phyloP scores from a whole-genome alignment of 2,888 invertebrate species.

The Eledona agricola region DNA sequence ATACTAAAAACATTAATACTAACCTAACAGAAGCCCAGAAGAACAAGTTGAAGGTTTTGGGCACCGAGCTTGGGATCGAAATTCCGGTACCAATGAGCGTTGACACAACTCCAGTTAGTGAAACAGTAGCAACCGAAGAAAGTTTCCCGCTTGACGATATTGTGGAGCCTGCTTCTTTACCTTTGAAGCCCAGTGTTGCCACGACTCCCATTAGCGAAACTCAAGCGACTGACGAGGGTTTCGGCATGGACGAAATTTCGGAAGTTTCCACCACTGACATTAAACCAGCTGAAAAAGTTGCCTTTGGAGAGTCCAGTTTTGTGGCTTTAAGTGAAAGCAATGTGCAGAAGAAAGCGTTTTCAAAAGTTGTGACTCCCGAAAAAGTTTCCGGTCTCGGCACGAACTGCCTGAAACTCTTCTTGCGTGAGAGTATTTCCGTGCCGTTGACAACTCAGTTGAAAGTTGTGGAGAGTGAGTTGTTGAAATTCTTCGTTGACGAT shows the following conservation, averaged over 20 bases:
- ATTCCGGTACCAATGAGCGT: conserved; percentile 58
- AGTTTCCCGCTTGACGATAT: conserved; percentile 48
- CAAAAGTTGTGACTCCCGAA: conserved; percentile 55
- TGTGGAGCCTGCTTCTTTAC: too few relatives aligned
- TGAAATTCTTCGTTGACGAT: conserved; percentile 74
- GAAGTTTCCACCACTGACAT: conserved; percentile 2
- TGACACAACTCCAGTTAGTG: conserved; percentile 59
- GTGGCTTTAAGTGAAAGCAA: too few relatives aligned
- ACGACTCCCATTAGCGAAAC: conserved; percentile 60
- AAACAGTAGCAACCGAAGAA: conserved; percentile 65
- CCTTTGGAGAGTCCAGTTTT: too few relatives aligned
- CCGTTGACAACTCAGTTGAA: conserved; percentile 75
- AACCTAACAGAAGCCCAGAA: conserved; percentile 69
- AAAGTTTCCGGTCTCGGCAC: conserved; percentile 58
- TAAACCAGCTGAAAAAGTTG: neutral
- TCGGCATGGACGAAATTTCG: conserved; percentile 33
- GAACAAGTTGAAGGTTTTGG: conserved; percentile 70
- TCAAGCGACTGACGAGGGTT: conserved; percentile 64
- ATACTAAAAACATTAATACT: too few relatives aligned
- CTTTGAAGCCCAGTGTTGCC: too few relatives aligned
- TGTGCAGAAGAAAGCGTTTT: conserved; percentile 53
- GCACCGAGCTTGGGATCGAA: conserved; percentile 69
- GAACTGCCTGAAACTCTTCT: conserved; percentile 53
- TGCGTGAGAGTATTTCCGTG: conserved; percentile 66
- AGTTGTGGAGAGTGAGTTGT: conserved; percentile 75